Percentiles rank a stretch among this genome's conserved stretches.
phyloP scores from a whole-genome alignment of 2,888 invertebrate genomes.

The Cataglyphis albicans region DNA sequence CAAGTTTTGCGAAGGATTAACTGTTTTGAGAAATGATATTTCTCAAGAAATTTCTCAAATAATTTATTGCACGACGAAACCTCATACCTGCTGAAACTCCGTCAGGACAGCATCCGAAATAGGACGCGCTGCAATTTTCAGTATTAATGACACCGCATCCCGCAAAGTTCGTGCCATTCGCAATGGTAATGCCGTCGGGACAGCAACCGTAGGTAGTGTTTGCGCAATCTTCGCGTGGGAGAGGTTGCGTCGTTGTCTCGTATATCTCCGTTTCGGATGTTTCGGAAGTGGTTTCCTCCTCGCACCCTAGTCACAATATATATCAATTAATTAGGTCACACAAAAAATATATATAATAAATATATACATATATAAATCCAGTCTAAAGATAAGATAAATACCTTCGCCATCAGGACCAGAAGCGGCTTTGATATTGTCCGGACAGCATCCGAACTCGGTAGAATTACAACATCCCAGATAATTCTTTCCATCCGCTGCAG shows the following conservation, averaged over 20 bases:
- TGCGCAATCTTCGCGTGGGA: slow-evolving; percentile 85
- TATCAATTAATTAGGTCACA: background rate
- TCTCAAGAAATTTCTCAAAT: background rate
- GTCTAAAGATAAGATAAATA: slow-evolving; percentile 52
- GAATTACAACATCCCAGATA: slow-evolving; percentile 85
- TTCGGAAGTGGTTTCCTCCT: slow-evolving; percentile 73
- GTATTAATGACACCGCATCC: slow-evolving; percentile 87
- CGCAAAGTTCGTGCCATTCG: slow-evolving; percentile 89
- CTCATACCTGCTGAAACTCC: slow-evolving; percentile 88
- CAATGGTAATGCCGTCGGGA: slow-evolving; percentile 89
- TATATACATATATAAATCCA: background rate
- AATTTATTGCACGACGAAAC: background rate
- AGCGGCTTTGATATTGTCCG: slow-evolving; percentile 89
- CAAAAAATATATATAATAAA: slow-evolving; percentile 17
- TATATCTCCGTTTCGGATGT: slow-evolving; percentile 72
- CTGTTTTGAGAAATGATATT: background rate
- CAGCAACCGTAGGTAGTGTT: slow-evolving; percentile 91
- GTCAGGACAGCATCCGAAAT: slow-evolving; percentile 92
- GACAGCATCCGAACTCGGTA: slow-evolving; percentile 90
- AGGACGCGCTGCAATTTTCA: slow-evolving; percentile 87
- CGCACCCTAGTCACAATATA: slow-evolving; percentile 74
- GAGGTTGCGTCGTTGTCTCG: slow-evolving; percentile 76
- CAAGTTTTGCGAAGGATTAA: background rate
- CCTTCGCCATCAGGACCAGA: slow-evolving; percentile 88
- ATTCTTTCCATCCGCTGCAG: slow-evolving; percentile 83